Evolutionary conservation across 2,888 invertebrate species (phyloP).

Genomic region (Zygogramma bicolorata): DNA sequence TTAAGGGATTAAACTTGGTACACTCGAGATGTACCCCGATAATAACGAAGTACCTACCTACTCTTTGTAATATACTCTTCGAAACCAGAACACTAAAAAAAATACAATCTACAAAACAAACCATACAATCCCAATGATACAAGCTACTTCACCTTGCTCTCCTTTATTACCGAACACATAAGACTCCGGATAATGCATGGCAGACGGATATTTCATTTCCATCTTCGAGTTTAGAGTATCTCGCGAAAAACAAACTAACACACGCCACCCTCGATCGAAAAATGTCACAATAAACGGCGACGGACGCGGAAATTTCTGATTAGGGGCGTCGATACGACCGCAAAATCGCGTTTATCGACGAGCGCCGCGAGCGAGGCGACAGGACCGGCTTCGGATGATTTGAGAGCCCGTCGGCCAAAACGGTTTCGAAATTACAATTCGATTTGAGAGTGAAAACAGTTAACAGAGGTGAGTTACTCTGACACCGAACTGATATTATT

Average conservation of each 20-base stretch:
- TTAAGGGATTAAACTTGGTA: too few species aligned
- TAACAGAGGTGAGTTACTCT: too few species aligned
- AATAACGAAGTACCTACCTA: too few species aligned
- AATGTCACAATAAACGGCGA: not conserved
- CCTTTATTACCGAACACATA: slow-evolving; percentile 39
- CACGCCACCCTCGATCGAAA: not conserved
- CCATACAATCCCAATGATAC: not conserved
- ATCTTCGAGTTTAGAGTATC: slow-evolving; percentile 38
- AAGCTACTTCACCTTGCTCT: not conserved
- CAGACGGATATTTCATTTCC: slow-evolving; percentile 56
- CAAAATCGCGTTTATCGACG: slow-evolving; percentile 65
- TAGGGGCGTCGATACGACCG: slow-evolving; percentile 22
- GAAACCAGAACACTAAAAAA: not conserved
- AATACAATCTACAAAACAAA: too few species aligned
- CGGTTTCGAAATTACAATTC: not conserved
- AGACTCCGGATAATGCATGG: slow-evolving; percentile 54
- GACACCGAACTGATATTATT: too few species aligned
- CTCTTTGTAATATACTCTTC: too few species aligned
- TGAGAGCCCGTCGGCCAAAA: not conserved
- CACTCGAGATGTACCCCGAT: too few species aligned
- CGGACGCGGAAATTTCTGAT: not conserved
- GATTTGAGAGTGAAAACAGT: too few species aligned
- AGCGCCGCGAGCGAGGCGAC: slow-evolving; percentile 48
- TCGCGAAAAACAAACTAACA: not conserved
- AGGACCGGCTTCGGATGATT: not conserved